phyloP scores from a whole-genome alignment of 2,888 invertebrate species.

The Falcaria lacertinaria region DNA sequence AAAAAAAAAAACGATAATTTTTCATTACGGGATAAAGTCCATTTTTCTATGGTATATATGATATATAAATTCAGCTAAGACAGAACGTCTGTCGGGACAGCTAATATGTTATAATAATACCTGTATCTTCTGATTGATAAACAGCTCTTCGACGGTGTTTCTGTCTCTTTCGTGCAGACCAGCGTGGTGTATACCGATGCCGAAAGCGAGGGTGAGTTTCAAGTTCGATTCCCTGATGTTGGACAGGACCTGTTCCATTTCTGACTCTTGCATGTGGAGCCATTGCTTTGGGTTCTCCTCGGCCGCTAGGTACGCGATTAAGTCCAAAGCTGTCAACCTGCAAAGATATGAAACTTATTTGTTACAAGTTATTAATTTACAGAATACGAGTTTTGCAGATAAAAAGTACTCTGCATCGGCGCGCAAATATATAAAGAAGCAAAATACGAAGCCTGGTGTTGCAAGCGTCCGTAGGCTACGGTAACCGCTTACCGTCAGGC shows the following conservation, averaged over 20 bases:
- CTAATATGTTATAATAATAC: conserved; percentile 58
- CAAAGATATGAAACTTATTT: conserved; percentile 5
- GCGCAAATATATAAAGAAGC: no score
- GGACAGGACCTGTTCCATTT: conserved; percentile 89
- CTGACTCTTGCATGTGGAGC: conserved; percentile 91
- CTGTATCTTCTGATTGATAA: conserved; percentile 97
- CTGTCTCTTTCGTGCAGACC: conserved; percentile 96
- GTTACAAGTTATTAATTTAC: not conserved
- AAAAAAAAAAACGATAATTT: no score
- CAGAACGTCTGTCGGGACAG: no score
- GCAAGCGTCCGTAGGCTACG: no score
- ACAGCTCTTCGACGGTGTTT: conserved; percentile 94
- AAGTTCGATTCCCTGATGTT: conserved; percentile 92
- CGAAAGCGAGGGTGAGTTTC: conserved; percentile 95
- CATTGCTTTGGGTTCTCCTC: conserved; percentile 97
- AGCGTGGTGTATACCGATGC: conserved; percentile 99
- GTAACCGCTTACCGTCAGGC: no score
- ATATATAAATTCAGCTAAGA: no score
- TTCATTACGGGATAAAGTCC: no score
- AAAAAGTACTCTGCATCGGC: no score
- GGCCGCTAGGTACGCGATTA: conserved; percentile 93
- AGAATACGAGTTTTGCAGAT: no score
- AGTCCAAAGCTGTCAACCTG: conserved; percentile 95
- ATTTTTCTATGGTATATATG: no score
- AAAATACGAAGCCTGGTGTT: no score